Percentiles rank a stretch among this genome's conserved stretches.
These are phyloP conservation scores for Poeciliopsis turneri DNA, from an alignment of 2,797 vertebrate species.

Conservation along the genomic window DNA sequence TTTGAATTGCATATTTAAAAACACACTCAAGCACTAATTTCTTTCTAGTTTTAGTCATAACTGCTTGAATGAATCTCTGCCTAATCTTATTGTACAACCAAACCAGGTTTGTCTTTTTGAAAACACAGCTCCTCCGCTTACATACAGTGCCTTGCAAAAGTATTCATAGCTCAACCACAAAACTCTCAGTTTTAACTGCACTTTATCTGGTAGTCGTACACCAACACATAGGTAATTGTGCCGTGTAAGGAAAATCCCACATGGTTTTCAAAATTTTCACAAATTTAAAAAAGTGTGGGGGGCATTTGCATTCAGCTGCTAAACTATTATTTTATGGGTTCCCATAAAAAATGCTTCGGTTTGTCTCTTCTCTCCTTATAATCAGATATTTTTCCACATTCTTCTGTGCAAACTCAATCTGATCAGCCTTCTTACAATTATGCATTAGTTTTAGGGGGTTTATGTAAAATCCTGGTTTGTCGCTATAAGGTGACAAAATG, in stretches of 20 bases:
- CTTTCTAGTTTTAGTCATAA: slow-evolving; percentile 15
- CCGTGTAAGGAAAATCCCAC: not conserved
- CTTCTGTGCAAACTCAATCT: not conserved
- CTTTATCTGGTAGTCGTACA: not conserved
- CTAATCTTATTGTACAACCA: slow-evolving; percentile 34
- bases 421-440: not conserved
- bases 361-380: not conserved
- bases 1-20: slow-evolving; percentile 35
- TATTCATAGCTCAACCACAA: not conserved
- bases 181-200: not conserved
- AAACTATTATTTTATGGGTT: not conserved
- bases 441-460: not conserved
- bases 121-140: slow-evolving; percentile 43
- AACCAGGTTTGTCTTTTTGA: slow-evolving; percentile 51
- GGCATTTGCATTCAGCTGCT: not conserved
- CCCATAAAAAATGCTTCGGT: not conserved
- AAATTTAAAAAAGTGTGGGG: not conserved
- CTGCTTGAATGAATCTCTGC: slow-evolving; percentile 38
- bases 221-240: not conserved
- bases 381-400: not conserved
- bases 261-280: not conserved
- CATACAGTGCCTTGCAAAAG: not conserved
- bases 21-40: slow-evolving; percentile 21
- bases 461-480: not conserved
- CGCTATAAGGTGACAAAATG: not conserved